A percentile compares a stretch with the other conserved stretches of the same genome.
These are phyloP conservation scores for Tenthredo livida DNA, from an alignment of 2,888 invertebrate species.

Conservation along the genomic window DNA sequence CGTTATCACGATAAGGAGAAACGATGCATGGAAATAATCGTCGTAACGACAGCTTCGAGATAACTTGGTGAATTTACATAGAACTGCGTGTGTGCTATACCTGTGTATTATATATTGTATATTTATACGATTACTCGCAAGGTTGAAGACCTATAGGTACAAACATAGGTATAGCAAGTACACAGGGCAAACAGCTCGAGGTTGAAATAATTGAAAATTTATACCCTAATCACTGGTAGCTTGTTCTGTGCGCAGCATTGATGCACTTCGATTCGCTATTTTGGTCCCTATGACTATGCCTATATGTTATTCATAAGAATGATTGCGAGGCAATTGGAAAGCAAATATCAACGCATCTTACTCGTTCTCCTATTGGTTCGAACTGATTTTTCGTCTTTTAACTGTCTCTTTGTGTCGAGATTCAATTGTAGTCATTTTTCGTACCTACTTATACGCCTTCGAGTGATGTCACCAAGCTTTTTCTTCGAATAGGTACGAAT, in stretches of 20 bases:
- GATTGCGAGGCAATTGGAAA: neutral
- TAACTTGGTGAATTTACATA: neutral
- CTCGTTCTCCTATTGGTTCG: neutral
- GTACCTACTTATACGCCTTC: neutral
- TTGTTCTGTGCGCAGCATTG: neutral
- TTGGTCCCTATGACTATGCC: neutral
- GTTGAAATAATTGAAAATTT: constrained; percentile 6
- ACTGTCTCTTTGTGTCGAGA: neutral
- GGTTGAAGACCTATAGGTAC: neutral
- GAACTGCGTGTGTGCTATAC: neutral
- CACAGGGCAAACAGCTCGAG: neutral
- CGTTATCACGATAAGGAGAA: neutral
- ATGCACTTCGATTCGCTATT: constrained; percentile 19
- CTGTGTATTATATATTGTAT: neutral
- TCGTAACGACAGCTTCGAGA: neutral
- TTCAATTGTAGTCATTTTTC: neutral
- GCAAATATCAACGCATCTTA: neutral
- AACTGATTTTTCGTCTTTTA: neutral
- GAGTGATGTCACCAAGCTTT: neutral
- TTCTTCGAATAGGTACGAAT: neutral
- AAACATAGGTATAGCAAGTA: neutral
- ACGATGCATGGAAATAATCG: neutral
- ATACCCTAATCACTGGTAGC: neutral
- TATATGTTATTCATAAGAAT: neutral
- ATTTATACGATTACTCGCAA: neutral